A percentile compares a stretch with the other conserved stretches of the same genome.
Evolutionary conservation across 2,797 vertebrate species (phyloP).

Genomic region (Crypturellus tataupa): DNA sequence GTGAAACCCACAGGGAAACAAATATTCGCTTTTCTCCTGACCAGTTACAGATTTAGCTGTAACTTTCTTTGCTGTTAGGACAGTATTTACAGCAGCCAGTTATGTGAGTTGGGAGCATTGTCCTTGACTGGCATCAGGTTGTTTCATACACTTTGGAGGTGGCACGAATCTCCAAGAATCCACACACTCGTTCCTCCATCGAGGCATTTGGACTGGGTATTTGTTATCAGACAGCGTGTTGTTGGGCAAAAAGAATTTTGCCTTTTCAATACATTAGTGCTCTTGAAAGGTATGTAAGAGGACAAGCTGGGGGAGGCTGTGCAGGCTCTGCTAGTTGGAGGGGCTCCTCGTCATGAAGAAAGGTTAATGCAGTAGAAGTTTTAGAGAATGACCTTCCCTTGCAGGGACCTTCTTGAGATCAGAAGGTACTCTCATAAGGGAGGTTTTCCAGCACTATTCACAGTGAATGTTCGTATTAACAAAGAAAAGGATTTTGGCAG

Average conservation of each 20-base stretch:
- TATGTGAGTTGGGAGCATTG: neutral
- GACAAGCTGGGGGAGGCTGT: slow-evolving; percentile 22
- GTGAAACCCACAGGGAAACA: neutral
- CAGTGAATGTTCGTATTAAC: neutral
- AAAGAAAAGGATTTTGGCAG: neutral
- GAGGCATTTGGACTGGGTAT: neutral
- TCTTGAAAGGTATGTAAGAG: neutral
- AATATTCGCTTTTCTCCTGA: neutral
- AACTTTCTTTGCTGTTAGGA: neutral
- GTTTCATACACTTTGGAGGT: neutral
- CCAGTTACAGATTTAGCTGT: neutral
- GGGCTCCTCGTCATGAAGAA: neutral
- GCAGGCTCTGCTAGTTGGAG: neutral
- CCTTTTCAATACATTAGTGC: neutral
- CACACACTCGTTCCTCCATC: neutral
- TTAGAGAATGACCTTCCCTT: neutral
- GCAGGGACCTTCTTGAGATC: neutral
- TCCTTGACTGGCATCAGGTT: neutral
- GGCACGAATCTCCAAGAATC: neutral
- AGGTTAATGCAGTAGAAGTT: neutral
- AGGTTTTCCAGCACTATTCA: neutral
- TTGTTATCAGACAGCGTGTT: slow-evolving; percentile 24
- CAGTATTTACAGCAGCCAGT: neutral
- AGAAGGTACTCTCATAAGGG: neutral
- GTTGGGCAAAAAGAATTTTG: slow-evolving; percentile 7